These are phyloP conservation scores for Diploptera punctata DNA, from an alignment of 2,888 invertebrate genomes.

Conservation along the genomic window DNA sequence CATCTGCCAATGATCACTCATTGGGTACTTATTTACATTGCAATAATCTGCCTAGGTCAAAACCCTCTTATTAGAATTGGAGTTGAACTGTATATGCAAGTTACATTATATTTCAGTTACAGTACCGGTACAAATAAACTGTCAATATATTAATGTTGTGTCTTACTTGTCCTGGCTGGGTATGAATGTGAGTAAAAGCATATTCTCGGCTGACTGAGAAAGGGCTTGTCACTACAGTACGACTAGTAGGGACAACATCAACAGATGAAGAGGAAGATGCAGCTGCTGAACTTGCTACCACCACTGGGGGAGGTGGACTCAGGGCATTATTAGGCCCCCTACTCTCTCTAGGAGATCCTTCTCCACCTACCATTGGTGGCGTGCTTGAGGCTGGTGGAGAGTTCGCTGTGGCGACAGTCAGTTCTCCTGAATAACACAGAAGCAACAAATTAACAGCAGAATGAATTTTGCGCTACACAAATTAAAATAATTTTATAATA, in stretches of 20 bases:
- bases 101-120: too few relatives aligned
- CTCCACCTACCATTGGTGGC: constrained; percentile 49
- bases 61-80: too few relatives aligned
- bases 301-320: constrained; percentile 52
- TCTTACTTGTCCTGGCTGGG: constrained; percentile 84
- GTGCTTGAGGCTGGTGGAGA: constrained; percentile 58
- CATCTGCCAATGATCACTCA: too few relatives aligned
- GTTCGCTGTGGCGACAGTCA: constrained; percentile 64
- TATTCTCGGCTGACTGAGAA: constrained; percentile 68
- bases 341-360: constrained; percentile 52
- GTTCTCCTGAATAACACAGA: constrained; percentile 54
- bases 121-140: neutral
- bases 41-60: too few relatives aligned
- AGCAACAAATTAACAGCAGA: too few relatives aligned
- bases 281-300: constrained; percentile 25
- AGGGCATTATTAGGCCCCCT: constrained; percentile 43
- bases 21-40: too few relatives aligned
- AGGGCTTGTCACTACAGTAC: constrained; percentile 51
- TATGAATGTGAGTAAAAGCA: constrained; percentile 92
- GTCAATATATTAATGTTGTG: too few relatives aligned
- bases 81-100: too few relatives aligned
- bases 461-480: too few relatives aligned
- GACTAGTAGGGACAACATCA: constrained; percentile 41
- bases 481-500: too few relatives aligned
- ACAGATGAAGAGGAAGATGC: constrained; percentile 31